These are phyloP conservation scores for Drosophila kokeensis DNA, from an alignment of 2,888 invertebrate species.

Conservation along the genomic window DNA sequence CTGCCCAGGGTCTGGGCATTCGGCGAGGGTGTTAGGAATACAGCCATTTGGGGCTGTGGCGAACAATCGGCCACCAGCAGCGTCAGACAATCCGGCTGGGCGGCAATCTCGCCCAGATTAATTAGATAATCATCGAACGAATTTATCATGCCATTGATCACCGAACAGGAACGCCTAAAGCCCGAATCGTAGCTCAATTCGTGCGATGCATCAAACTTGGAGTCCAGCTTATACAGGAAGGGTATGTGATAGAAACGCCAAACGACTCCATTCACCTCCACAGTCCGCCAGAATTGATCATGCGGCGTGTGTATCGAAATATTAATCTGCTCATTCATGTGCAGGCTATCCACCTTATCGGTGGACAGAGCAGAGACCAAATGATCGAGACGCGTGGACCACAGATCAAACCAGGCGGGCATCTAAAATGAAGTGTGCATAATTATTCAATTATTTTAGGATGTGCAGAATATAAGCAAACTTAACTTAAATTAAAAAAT, in stretches of 20 bases:
- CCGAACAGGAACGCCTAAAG: slow-evolving; percentile 84
- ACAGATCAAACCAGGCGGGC: slow-evolving; percentile 84
- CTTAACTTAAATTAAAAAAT: too few relatives aligned
- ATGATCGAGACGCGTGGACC: slow-evolving; percentile 83
- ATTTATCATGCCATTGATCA: slow-evolving; percentile 84
- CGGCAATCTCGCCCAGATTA: slow-evolving; percentile 75
- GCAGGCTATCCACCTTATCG: slow-evolving; percentile 81
- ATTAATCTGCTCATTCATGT: slow-evolving; percentile 82
- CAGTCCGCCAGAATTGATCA: slow-evolving; percentile 82
- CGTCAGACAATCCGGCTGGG: slow-evolving; percentile 76
- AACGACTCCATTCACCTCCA: slow-evolving; percentile 83
- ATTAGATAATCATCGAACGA: slow-evolving; percentile 84
- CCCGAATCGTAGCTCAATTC: slow-evolving; percentile 83
- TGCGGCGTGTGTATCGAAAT: slow-evolving; percentile 82
- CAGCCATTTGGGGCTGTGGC: slow-evolving; percentile 82
- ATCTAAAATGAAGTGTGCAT: slow-evolving; percentile 66
- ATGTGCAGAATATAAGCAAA: background rate
- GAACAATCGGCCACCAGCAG: slow-evolving; percentile 84
- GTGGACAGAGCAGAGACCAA: slow-evolving; percentile 83
- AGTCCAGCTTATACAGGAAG: slow-evolving; percentile 83
- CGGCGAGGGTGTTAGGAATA: slow-evolving; percentile 79
- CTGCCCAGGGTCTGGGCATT: slow-evolving; percentile 53
- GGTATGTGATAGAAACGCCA: slow-evolving; percentile 84
- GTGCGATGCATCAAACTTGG: slow-evolving; percentile 84
- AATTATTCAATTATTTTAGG: background rate